Evolutionary conservation across 2,888 invertebrate species (phyloP).

Genomic region (Hypercompe scribonia): DNA sequence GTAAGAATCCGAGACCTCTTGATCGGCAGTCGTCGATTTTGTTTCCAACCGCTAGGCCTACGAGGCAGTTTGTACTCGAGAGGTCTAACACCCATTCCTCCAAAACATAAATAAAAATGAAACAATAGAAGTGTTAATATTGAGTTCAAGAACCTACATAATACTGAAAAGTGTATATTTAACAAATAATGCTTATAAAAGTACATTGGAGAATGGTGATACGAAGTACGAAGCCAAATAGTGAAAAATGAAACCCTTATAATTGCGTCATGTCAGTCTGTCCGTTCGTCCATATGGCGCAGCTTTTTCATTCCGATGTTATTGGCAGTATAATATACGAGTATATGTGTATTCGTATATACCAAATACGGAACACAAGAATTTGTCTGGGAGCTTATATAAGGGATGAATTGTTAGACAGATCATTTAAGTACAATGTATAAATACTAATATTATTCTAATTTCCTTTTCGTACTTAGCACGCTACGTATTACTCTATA

Average conservation of each 20-base stretch:
- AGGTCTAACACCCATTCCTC: no score
- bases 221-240: background rate
- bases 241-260: background rate
- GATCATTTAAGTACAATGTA: no score
- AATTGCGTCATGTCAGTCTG: slow-evolving; percentile 3
- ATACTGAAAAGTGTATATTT: background rate
- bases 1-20: no score
- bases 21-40: no score
- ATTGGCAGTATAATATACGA: background rate
- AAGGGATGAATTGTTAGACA: background rate
- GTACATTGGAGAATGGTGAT: background rate
- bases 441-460: no score
- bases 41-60: no score
- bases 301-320: background rate
- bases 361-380: background rate
- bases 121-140: background rate
- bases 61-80: no score
- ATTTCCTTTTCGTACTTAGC: no score
- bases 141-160: background rate
- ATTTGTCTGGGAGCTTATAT: background rate
- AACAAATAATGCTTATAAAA: background rate
- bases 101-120: no score
- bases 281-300: background rate
- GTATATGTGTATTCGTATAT: no score
- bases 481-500: no score